Conservation (phyloP, 1,140 invertebrate genomes). For the Bombus sibiricus region DNA sequence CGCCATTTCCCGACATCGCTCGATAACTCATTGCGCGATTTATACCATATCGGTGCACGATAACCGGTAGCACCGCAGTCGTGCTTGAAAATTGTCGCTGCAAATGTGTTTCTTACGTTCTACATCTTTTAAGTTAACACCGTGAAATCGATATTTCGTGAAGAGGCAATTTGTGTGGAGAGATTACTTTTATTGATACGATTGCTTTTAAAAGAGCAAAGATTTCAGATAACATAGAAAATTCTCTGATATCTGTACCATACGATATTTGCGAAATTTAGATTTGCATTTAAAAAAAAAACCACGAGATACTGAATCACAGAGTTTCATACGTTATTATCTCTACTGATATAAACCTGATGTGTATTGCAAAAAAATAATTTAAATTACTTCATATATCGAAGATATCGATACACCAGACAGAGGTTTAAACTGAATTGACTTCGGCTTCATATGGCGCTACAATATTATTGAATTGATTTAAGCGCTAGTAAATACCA, state of each 20-base stretch:
- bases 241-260: neutral
- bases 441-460: neutral
- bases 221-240: neutral
- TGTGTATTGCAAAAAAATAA: neutral
- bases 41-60: conserved; percentile 20
- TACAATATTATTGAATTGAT: neutral
- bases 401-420: too few species aligned
- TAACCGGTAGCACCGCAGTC: conserved; percentile 23
- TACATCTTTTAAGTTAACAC: neutral
- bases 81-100: conserved; percentile 30
- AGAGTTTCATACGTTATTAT: too few species aligned
- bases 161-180: neutral
- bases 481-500: neutral
- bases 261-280: too few species aligned
- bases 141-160: neutral
- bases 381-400: neutral
- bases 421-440: too few species aligned
- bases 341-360: neutral
- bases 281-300: too few species aligned
- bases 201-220: neutral
- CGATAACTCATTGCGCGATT: conserved; percentile 14
- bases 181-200: neutral
- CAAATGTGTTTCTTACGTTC: neutral
- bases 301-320: neutral
- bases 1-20: conserved; percentile 3